phyloP scores from a whole-genome alignment of 2,113 vertebrate genomes.

The Festucalex cinctus region DNA sequence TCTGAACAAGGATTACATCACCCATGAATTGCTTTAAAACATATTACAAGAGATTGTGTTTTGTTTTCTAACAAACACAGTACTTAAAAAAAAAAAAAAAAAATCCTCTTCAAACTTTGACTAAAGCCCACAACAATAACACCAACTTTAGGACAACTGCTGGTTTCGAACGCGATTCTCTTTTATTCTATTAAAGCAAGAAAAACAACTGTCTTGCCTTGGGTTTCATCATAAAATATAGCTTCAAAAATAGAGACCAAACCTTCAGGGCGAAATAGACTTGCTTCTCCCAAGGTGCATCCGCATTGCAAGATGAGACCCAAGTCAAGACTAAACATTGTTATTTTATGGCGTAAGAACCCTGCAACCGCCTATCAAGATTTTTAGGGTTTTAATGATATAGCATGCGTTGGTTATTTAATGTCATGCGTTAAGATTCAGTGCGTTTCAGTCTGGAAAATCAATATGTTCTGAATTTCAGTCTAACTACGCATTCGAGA shows the following conservation, averaged over 20 bases:
- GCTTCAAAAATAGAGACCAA: slow-evolving; percentile 21
- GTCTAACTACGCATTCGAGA: background rate
- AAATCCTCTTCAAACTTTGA: background rate
- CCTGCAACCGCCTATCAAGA: background rate
- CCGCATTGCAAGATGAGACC: slow-evolving; percentile 17
- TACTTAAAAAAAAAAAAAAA: background rate
- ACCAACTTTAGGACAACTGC: background rate
- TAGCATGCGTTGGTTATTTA: background rate
- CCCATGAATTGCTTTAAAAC: background rate
- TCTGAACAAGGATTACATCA: slow-evolving; percentile 10
- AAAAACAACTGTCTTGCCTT: slow-evolving; percentile 16
- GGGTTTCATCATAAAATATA: slow-evolving; percentile 33
- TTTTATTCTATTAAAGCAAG: slow-evolving; percentile 14
- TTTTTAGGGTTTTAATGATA: background rate
- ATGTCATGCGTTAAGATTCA: background rate
- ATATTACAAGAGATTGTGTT: too few species aligned
- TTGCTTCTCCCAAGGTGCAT: slow-evolving; percentile 19
- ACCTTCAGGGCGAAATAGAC: slow-evolving; percentile 13
- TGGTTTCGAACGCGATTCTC: background rate
- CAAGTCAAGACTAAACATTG: background rate
- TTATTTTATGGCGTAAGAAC: background rate
- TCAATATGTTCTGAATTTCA: background rate
- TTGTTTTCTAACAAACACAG: background rate
- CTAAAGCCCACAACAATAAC: background rate
- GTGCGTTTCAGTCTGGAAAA: background rate